phyloP scores from a whole-genome alignment of 2,888 invertebrate species.

The Scaptomyza parva region DNA sequence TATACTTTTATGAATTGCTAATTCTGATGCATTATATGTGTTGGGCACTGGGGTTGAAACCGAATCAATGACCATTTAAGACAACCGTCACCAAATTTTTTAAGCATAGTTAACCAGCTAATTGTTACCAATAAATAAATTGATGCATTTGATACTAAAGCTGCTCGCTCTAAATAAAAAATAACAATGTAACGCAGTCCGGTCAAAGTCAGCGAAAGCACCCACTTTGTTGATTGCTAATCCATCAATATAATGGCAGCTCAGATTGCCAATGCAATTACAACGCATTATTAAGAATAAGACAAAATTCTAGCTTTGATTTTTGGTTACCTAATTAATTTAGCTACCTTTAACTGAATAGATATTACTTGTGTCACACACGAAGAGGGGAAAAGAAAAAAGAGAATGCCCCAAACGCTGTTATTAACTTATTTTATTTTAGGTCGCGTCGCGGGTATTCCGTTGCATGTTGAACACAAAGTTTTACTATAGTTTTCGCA shows the following conservation, averaged over 20 bases:
- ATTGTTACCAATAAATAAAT: no score
- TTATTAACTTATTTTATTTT: neutral
- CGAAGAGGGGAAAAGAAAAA: slow-evolving; percentile 7
- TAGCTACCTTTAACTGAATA: neutral
- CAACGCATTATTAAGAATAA: slow-evolving; percentile 50
- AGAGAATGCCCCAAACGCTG: slow-evolving; percentile 7
- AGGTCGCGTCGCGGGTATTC: slow-evolving; percentile 30
- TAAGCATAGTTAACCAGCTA: no score
- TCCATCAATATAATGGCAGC: slow-evolving; percentile 57
- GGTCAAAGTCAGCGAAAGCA: slow-evolving; percentile 44
- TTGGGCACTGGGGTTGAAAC: neutral
- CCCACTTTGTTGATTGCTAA: slow-evolving; percentile 41
- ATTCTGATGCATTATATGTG: no score
- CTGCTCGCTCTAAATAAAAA: slow-evolving; percentile 47
- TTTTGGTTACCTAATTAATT: neutral
- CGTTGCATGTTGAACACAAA: slow-evolving; percentile 31
- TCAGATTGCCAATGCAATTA: slow-evolving; percentile 57
- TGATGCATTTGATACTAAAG: slow-evolving; percentile 22
- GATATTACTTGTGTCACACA: neutral
- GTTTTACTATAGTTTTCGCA: slow-evolving; percentile 24
- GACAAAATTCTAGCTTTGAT: slow-evolving; percentile 1
- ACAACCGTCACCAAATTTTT: slow-evolving; percentile 10
- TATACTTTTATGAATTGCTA: neutral
- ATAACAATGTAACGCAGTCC: slow-evolving; percentile 40
- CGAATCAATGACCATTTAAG: neutral